Percentiles rank a stretch among this genome's conserved stretches.
These are phyloP conservation scores for Rhinella marina DNA, from an alignment of 2,797 vertebrate species.

Conservation along the genomic window DNA sequence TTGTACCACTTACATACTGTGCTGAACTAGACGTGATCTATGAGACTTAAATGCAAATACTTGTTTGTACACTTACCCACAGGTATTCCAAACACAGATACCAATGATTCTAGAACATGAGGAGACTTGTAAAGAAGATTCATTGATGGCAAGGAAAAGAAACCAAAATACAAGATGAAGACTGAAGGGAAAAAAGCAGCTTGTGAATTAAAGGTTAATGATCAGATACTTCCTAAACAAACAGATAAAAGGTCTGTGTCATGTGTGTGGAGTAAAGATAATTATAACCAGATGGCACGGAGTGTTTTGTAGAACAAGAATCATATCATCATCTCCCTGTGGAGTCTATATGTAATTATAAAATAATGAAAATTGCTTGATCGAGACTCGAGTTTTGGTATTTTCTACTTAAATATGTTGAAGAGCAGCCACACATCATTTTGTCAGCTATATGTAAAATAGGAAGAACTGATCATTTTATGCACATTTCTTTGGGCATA, in stretches of 20 bases:
- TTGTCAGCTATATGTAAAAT: conserved; percentile 7
- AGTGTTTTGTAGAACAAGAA: conserved; percentile 39
- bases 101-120: conserved; percentile 24
- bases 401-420: conserved; percentile 27
- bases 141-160: neutral
- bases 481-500: neutral
- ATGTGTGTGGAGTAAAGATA: conserved; percentile 40
- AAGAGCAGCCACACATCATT: conserved; percentile 8
- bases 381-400: conserved; percentile 4
- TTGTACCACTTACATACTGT: neutral
- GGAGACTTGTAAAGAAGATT: conserved; percentile 37
- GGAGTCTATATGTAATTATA: conserved; percentile 55
- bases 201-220: conserved; percentile 51
- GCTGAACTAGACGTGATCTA: neutral
- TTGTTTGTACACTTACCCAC: conserved; percentile 16
- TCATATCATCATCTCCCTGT: conserved; percentile 27
- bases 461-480: neutral
- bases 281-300: conserved; percentile 52
- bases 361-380: conserved; percentile 44
- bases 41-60: conserved; percentile 29
- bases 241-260: conserved; percentile 53
- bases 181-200: conserved; percentile 12
- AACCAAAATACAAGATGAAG: conserved; percentile 16
- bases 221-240: conserved; percentile 46
- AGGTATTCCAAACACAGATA: conserved; percentile 35